phyloP scores from a whole-genome alignment of 2,888 invertebrate species.

The Chalcosyrphus nemorum region DNA sequence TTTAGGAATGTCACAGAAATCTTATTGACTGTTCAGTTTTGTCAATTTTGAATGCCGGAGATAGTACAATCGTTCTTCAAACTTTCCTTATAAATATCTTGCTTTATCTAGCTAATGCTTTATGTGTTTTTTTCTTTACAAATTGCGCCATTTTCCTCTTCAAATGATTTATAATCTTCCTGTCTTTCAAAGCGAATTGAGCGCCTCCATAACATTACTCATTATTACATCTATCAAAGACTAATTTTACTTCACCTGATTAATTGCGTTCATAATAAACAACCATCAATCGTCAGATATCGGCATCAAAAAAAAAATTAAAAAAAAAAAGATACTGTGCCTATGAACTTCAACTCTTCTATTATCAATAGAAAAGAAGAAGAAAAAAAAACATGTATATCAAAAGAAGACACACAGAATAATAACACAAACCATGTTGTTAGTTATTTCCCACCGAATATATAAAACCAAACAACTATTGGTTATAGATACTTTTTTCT shows the following conservation, averaged over 20 bases:
- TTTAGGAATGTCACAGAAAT: no score
- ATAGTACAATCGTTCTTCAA: no score
- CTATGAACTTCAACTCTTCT: conserved; percentile 64
- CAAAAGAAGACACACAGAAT: conserved; percentile 31
- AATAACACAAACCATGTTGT: conserved; percentile 62
- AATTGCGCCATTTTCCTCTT: background rate
- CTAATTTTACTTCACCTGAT: conserved; percentile 70
- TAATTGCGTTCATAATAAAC: conserved; percentile 71
- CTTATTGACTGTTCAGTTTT: no score
- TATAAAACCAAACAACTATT: conserved; percentile 64
- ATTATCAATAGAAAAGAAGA: conserved; percentile 42
- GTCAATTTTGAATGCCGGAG: no score
- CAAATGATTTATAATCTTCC: conserved; percentile 43
- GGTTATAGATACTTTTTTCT: conserved; percentile 40
- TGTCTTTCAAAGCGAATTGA: background rate
- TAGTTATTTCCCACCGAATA: conserved; percentile 63
- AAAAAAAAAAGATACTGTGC: conserved; percentile 11
- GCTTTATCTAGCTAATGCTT: no score
- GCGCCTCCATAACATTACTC: conserved; percentile 9
- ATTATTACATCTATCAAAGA: conserved; percentile 44
- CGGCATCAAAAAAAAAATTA: conserved; percentile 44
- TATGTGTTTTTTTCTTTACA: no score
- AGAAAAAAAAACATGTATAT: conserved; percentile 8
- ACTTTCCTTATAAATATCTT: no score
- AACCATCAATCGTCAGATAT: conserved; percentile 71